These are phyloP conservation scores for Diabrotica virgifera DNA, from an alignment of 1,140 invertebrate genomes.

Conservation along the genomic window DNA sequence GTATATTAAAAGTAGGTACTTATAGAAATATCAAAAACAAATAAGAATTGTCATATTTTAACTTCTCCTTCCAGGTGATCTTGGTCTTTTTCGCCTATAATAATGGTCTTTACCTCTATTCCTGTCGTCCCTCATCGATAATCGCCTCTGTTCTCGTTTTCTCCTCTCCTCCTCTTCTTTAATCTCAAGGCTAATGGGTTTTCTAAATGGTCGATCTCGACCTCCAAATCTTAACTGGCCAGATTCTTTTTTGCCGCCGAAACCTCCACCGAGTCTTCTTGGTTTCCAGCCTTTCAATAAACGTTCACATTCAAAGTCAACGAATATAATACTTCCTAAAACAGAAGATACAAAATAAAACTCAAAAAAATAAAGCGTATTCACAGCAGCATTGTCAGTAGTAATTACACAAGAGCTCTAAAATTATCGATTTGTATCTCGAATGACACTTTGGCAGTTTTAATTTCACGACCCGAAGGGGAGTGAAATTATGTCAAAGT, in stretches of 20 bases:
- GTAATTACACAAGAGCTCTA: no score
- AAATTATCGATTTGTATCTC: no score
- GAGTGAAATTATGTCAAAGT: no score
- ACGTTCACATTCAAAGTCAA: slow-evolving; percentile 68
- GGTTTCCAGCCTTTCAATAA: slow-evolving; percentile 78
- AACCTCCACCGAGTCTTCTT: slow-evolving; percentile 79
- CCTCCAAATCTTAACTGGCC: slow-evolving; percentile 87
- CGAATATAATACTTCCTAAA: slow-evolving; percentile 56
- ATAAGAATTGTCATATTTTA: neutral
- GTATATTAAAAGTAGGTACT: no score
- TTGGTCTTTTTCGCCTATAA: slow-evolving; percentile 4
- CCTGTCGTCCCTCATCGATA: slow-evolving; percentile 13
- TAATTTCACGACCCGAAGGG: no score
- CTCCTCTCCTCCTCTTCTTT: slow-evolving; percentile 32
- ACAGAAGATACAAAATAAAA: neutral
- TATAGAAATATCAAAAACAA: neutral
- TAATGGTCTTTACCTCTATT: neutral
- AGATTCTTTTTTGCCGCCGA: slow-evolving; percentile 83
- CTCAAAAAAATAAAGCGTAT: no score
- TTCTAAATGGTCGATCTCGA: slow-evolving; percentile 68
- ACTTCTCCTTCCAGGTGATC: slow-evolving; percentile 15
- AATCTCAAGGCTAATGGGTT: slow-evolving; percentile 54
- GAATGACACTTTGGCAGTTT: no score
- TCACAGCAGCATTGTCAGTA: no score
- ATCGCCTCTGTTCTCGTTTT: slow-evolving; percentile 11